These are phyloP conservation scores for Harpagoxenus sublaevis DNA, from an alignment of 2,888 invertebrate genomes.

Conservation along the genomic window DNA sequence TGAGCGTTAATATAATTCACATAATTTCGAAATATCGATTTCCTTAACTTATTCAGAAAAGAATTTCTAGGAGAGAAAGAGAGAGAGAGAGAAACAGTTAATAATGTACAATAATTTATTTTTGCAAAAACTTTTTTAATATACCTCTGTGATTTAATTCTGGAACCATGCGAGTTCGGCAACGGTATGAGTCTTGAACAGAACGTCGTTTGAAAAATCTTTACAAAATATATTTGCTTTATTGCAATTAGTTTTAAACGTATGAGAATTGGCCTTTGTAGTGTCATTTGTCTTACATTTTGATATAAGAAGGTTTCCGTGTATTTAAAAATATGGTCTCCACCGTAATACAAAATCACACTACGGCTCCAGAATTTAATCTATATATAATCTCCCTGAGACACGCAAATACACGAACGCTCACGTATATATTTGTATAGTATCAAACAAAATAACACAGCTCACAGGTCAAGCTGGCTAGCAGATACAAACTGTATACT, in stretches of 20 bases:
- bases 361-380: slow-evolving; percentile 38
- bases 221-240: slow-evolving; percentile 54
- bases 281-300: slow-evolving; percentile 16
- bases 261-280: slow-evolving; percentile 9
- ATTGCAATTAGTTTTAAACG: slow-evolving; percentile 37
- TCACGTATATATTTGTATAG: slow-evolving; percentile 33
- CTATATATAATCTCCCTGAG: slow-evolving; percentile 53
- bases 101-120: slow-evolving; percentile 51
- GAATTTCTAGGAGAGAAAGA: slow-evolving; percentile 3
- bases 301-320: slow-evolving; percentile 13
- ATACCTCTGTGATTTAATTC: slow-evolving; percentile 47
- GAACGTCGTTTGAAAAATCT: slow-evolving; percentile 31
- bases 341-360: slow-evolving; percentile 39
- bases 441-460: slow-evolving; percentile 45
- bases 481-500: slow-evolving; percentile 16
- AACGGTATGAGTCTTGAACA: slow-evolving; percentile 15
- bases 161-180: slow-evolving; percentile 34
- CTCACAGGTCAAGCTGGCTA: slow-evolving; percentile 30
- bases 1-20: not conserved
- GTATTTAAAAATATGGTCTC: slow-evolving; percentile 5
- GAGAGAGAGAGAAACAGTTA: not conserved
- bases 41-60: not conserved
- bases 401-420: slow-evolving; percentile 49
- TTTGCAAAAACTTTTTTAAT: slow-evolving; percentile 52
- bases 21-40: not conserved